A percentile compares a stretch with the other conserved stretches of the same genome.
phyloP scores from a whole-genome alignment of 2,888 invertebrate species.

The Noctua comes region DNA sequence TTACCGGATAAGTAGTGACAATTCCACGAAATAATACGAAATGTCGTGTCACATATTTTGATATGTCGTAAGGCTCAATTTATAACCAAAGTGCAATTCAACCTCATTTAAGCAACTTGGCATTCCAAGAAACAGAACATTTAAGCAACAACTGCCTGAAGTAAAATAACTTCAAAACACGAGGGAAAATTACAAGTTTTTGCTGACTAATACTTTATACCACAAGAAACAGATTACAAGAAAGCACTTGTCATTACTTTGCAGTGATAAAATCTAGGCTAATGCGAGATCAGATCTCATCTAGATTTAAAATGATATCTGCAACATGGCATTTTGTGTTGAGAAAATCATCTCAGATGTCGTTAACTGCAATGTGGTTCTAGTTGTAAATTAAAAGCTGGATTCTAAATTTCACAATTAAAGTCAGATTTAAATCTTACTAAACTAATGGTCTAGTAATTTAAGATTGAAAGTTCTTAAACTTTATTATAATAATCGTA shows the following conservation, averaged over 20 bases:
- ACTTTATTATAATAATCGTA: too few species aligned
- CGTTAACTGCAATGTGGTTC: constrained; percentile 20
- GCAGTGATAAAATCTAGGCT: constrained; percentile 56
- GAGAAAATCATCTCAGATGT: constrained; percentile 39
- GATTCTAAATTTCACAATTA: constrained; percentile 22
- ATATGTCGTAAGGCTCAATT: background rate
- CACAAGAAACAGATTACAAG: constrained; percentile 57
- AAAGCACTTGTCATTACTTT: constrained; percentile 57
- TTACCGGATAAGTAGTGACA: background rate
- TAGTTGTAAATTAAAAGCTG: constrained; percentile 14
- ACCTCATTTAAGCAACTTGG: constrained; percentile 17
- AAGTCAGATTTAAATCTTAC: background rate
- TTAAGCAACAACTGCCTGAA: constrained; percentile 21
- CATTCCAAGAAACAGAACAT: constrained; percentile 26
- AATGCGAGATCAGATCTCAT: constrained; percentile 55
- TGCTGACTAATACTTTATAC: constrained; percentile 52
- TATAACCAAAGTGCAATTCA: background rate
- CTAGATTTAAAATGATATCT: constrained; percentile 52
- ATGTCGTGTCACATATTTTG: background rate
- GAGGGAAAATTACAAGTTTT: constrained; percentile 45
- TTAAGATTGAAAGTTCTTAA: background rate
- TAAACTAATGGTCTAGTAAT: background rate
- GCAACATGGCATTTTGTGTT: constrained; percentile 46
- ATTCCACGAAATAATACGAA: background rate
- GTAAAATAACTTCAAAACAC: constrained; percentile 23